Evolutionary conservation across 1,140 invertebrate genomes (phyloP), one percentile per base, ranked within the genome.

Genomic region (Hylyphantes graminicola): DNA sequence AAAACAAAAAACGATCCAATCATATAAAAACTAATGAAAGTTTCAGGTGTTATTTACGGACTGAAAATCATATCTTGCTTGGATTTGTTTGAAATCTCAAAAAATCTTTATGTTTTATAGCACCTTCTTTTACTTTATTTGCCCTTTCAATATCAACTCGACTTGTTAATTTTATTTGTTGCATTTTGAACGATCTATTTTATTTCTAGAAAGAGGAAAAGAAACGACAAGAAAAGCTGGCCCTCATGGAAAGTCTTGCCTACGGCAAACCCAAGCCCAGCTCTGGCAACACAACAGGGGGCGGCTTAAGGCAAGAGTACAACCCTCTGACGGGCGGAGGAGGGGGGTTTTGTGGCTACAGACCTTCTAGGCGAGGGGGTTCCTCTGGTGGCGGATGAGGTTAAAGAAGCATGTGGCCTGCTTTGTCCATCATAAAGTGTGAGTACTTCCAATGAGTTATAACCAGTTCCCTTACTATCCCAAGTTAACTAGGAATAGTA

Each of bases 311-410:
- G 13, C 57, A 13, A n/a, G 72, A 74, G 10, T 83, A 83, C 51
- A 75, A 74, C 50, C 80, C 80, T 19, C n/a, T 83, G 13, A 83
- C 55, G 61, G 80, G 80, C n/a, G n/a, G 35, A 11, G 72, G 80
- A 64, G 7, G 67, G 21, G 48, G 78, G 7, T 57, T 59, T 55
- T 82, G 55, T n/a, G n/a, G 72, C 21, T 74, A 63, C 21, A 65
- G 80, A 50, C 72, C 72, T 13, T 19, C 80, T 12, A 15, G 78
- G 13, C 54, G 68, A n/a, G 48, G 61, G 7, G 21, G 17, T 53
- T 12, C 51, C n/a, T 2, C 50, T 11, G 80, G 80, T 21, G 77
- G 77, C 11, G 80, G 80, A 74, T 83, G 80, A 83, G 70, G 70
- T 83, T 83, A 83, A 83, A 83, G 57, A 35, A 17, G n/a, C 70